These are phyloP conservation scores for Phasia obesa DNA, from an alignment of 2,888 invertebrate species.

Conservation along the genomic window DNA sequence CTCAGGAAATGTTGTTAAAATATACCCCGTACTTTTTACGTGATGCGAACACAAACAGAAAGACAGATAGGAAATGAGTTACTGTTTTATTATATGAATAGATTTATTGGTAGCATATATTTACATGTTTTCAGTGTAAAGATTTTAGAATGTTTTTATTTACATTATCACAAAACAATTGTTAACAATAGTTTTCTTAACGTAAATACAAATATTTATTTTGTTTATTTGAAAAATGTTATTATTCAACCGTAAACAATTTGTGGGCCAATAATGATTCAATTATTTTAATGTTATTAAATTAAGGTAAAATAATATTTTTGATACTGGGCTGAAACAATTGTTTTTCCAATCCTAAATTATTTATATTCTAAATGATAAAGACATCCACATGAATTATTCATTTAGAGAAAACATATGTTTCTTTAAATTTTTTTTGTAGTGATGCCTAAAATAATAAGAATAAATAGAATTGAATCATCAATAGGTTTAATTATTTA, in stretches of 20 bases:
- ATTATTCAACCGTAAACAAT: neutral
- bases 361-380: neutral
- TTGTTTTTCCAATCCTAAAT: neutral
- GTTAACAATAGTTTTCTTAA: no score
- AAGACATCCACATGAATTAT: constrained; percentile 1
- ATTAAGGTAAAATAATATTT: neutral
- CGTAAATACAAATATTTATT: no score
- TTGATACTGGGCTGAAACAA: neutral
- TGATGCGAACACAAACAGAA: no score
- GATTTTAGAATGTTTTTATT: no score
- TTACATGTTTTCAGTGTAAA: no score
- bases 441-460: constrained; percentile 22
- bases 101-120: no score
- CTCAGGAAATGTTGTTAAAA: no score
- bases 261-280: neutral
- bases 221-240: no score
- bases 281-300: neutral
- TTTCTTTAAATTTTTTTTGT: neutral
- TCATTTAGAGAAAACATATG: constrained; percentile 14
- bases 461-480: constrained; percentile 4
- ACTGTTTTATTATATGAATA: no score
- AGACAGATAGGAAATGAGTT: no score
- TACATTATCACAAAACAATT: no score
- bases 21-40: no score
- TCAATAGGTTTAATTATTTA: constrained; percentile 21